A percentile compares a stretch with the other conserved stretches of the same genome.
These are phyloP conservation scores for Acromyrmex heyeri DNA, from an alignment of 1,140 invertebrate genomes.

Conservation along the genomic window DNA sequence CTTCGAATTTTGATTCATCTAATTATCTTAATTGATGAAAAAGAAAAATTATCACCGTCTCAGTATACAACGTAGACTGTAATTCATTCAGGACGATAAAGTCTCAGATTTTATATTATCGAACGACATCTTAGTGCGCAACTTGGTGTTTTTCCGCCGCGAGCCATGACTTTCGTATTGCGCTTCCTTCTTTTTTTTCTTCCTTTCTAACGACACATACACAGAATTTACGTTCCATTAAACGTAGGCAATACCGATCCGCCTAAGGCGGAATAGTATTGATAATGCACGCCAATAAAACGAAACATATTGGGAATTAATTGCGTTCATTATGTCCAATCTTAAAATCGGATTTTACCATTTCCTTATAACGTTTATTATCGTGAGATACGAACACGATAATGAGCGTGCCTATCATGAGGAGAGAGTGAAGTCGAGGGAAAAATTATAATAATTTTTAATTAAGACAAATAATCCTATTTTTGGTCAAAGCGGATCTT, in stretches of 20 bases:
- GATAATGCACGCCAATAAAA: constrained; percentile 20
- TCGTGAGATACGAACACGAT: background rate
- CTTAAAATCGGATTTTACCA: constrained; percentile 37
- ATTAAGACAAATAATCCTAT: no score
- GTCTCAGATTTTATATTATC: background rate
- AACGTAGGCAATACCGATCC: background rate
- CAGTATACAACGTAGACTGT: background rate
- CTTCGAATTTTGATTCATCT: background rate
- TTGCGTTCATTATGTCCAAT: constrained; percentile 10
- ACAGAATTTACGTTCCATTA: constrained; percentile 12
- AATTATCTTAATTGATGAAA: background rate
- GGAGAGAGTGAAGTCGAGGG: background rate
- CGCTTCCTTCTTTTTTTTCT: background rate
- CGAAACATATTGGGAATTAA: constrained; percentile 17
- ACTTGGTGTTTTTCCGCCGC: background rate
- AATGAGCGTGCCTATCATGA: background rate
- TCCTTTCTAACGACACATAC: background rate
- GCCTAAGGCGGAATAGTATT: background rate
- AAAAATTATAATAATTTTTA: background rate
- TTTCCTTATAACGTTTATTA: constrained; percentile 15
- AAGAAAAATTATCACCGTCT: background rate
- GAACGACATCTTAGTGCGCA: background rate
- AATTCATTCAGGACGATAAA: background rate
- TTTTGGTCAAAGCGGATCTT: no score
- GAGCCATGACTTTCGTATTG: background rate